A percentile compares a stretch with the other conserved stretches of the same genome.
Conservation (phyloP, 2,113 vertebrate genomes). For the Marmota monax region DNA sequence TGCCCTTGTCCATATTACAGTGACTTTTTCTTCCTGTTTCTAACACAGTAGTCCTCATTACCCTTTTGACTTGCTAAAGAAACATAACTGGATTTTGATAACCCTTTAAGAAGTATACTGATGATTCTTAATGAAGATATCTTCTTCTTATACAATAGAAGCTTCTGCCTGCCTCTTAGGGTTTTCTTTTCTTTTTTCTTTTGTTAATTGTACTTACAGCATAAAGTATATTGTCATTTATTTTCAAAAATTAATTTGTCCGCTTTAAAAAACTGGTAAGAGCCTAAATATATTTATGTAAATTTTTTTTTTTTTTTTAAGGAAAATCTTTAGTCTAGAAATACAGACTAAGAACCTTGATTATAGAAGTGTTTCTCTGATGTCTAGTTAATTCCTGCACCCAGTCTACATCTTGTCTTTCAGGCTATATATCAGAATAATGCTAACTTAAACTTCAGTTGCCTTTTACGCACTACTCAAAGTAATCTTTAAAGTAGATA, state of each 20-base stretch:
- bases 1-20: neutral
- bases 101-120: constrained; percentile 9
- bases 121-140: constrained; percentile 7
- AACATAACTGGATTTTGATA: constrained; percentile 37
- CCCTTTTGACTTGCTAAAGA: constrained; percentile 19
- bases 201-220: neutral
- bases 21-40: neutral
- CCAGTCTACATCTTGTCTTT: neutral
- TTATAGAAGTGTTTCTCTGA: neutral
- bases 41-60: neutral
- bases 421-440: neutral
- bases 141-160: neutral
- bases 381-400: neutral
- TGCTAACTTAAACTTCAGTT: neutral
- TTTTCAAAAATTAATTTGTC: neutral
- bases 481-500: constrained; percentile 17
- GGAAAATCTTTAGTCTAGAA: neutral
- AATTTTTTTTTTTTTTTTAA: neutral
- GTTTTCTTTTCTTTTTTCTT: neutral
- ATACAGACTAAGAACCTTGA: neutral
- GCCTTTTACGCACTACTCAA: neutral
- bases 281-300: neutral
- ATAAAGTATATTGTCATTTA: neutral
- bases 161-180: neutral
- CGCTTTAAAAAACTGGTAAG: neutral